Evolutionary conservation across 2,888 invertebrate species (phyloP), one percentile per base, ranked within the genome.

Genomic region (Copidosoma aretas): DNA sequence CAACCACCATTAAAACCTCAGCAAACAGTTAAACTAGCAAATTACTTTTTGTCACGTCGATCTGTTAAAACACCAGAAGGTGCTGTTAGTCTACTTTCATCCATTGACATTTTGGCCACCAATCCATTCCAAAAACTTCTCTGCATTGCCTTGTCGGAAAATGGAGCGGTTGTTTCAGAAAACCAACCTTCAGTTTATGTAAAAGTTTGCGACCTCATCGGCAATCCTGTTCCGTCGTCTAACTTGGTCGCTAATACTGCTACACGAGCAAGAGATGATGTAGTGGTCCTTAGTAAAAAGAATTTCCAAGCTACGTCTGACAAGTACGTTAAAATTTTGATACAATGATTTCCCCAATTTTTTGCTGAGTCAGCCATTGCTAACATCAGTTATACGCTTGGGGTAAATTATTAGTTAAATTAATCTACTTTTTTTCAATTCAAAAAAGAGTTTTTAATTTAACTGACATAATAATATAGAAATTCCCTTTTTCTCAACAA

Each of bases 61-160:
- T 94, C 95, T 57, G 97, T 97, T 1, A 95, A 93, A 82, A 90
- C 93, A 4, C 87, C 93, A 0, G 92, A 93, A 80, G 95, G 96
- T 43, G 93, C 93, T 8, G 89, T 91, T 71, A 88, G 91, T 65
- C 86, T 98, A 32, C 85, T 97, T 0, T 93, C 94, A 73, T 93
- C 93, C 0, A 86, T 96, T 24, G 86, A 87, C 53, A 89, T 90
- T 0, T 85, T 94, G 17, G 88, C 91, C 1, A 87, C 88, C 14
- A 92, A 92, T 73, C 88, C 90, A 85, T 91, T 91, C 78, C 82
- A 79, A 68, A 77, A 77, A n/a, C 97, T 97, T 12, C 90, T 96
- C 71, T 92, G 93, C 79, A 90, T 97, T 67, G 88, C 92, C 2
- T 86, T 95, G 72, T 90, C 91, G 74, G 93, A 94, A 75, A 89